These are phyloP conservation scores for Nasonia vitripennis DNA, from an alignment of 1,140 invertebrate species.

Conservation along the genomic window DNA sequence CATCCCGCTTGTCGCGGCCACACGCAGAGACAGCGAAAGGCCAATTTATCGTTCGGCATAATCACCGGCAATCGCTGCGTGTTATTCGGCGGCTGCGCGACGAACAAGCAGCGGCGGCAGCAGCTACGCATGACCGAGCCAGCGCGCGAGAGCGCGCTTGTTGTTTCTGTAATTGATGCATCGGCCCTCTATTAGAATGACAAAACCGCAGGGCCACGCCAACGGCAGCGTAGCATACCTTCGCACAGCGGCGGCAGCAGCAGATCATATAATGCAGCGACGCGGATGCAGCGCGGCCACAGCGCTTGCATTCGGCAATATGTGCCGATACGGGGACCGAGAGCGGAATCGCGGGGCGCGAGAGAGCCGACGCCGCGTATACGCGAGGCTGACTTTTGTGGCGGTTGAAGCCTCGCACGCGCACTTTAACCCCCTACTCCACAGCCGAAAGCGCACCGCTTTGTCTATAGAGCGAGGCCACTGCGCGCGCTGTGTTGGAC, in stretches of 20 bases:
- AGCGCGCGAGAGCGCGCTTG: conserved; percentile 44
- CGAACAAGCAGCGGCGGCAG: neutral
- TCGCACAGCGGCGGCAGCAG: neutral
- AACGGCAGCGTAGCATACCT: conserved; percentile 17
- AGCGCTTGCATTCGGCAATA: conserved; percentile 7
- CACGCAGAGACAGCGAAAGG: conserved; percentile 53
- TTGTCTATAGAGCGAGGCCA: neutral
- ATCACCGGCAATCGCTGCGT: conserved; percentile 65
- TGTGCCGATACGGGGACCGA: neutral
- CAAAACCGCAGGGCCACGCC: conserved; percentile 61
- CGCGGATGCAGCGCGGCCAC: neutral
- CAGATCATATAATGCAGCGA: conserved; percentile 28
- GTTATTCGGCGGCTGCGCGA: conserved; percentile 62
- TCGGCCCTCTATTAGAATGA: conserved; percentile 68
- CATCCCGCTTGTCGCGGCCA: neutral
- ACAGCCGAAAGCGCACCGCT: neutral
- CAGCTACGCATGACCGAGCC: conserved; percentile 27
- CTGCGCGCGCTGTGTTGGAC: neutral
- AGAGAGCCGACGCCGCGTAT: neutral
- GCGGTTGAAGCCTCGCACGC: neutral
- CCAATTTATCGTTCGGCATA: conserved; percentile 69
- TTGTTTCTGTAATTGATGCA: conserved; percentile 71
- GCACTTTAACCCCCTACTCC: neutral
- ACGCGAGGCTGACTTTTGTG: neutral
- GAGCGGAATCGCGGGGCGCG: conserved; percentile 1